Evolutionary conservation across 2,888 invertebrate species (phyloP), one percentile per base, ranked within the genome.

Genomic region (Brachycybe producta): DNA sequence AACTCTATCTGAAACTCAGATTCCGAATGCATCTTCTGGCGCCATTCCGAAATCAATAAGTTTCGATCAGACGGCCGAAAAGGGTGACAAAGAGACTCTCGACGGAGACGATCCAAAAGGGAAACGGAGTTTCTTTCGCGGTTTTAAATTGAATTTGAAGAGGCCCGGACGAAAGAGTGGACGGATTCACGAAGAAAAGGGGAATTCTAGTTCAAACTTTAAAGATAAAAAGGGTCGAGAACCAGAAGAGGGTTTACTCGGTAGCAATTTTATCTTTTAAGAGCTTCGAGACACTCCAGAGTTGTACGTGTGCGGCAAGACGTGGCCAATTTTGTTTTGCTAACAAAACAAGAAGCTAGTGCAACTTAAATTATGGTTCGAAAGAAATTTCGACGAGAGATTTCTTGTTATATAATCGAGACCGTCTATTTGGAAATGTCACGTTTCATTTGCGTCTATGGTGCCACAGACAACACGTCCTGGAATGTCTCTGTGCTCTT

Each of bases 11-110:
- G n/a, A n/a, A n/a, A n/a, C n/a, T 30, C 8, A 8, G 13, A 48
- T 43, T 15, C 51, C 51, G 5, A 23, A 49, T 32, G 53, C 57
- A 13, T 52, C 56, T 38, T 60, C 63, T 0, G 87, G 87, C 1
- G 84, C 87, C 1, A 88, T 90, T 61, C 86, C 87, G 1, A 90
- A 90, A 68, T 88, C 86, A 61, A 88, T 88, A 59, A 87, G 85
- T 64, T 88, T 88, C 61, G 88, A 90, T 67, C 83, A 86, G 64
- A 84, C 84, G 1, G 86, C 87, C 0, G 85, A 86, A 62, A 80
- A 85, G 58, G 77, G 78, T 2, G 80, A 81, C 59, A 77, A 79
- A 69, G 54, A 54, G n/a, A 21, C 32, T 3, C 17, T 67, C 50
- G 66, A 71, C 55, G 75, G 73, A 57, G 76, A 75, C 39, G 74